These are phyloP conservation scores for Theristicus caerulescens DNA, from an alignment of 2,113 vertebrate species.

Conservation along the genomic window DNA sequence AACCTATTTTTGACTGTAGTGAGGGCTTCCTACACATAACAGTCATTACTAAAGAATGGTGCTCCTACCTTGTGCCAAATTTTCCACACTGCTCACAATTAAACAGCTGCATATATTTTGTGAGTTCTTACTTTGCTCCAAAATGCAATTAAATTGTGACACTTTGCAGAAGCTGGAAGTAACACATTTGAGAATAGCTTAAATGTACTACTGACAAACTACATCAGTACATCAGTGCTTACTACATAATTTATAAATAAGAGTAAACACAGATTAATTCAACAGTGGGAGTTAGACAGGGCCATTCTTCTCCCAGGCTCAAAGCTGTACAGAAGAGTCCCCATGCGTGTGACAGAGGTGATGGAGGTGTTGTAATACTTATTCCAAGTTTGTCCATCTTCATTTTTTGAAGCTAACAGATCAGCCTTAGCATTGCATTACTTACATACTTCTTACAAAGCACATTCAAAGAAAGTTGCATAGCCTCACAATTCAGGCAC, in stretches of 20 bases:
- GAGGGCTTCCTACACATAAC: rapidly evolving
- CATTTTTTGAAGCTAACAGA: neutral
- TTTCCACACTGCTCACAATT: neutral
- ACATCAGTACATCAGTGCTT: neutral
- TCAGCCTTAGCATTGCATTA: neutral
- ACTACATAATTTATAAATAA: neutral
- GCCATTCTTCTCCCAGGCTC: neutral
- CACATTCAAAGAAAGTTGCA: neutral
- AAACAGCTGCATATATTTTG: neutral
- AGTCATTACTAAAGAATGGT: neutral
- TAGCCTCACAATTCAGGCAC: neutral
- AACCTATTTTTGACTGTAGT: neutral
- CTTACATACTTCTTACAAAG: neutral
- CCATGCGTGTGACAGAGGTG: neutral
- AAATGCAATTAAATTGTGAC: neutral
- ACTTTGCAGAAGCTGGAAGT: neutral
- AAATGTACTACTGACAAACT: neutral
- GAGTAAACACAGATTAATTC: neutral
- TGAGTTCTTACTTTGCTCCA: neutral
- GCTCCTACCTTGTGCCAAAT: neutral
- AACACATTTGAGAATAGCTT: neutral
- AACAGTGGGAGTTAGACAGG: neutral
- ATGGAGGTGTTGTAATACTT: neutral
- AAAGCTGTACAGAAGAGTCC: neutral
- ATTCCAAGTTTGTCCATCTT: neutral